Percentiles rank a stretch among this genome's conserved stretches.
phyloP scores from a whole-genome alignment of 1,140 invertebrate genomes.

The Ceratina australensis region DNA sequence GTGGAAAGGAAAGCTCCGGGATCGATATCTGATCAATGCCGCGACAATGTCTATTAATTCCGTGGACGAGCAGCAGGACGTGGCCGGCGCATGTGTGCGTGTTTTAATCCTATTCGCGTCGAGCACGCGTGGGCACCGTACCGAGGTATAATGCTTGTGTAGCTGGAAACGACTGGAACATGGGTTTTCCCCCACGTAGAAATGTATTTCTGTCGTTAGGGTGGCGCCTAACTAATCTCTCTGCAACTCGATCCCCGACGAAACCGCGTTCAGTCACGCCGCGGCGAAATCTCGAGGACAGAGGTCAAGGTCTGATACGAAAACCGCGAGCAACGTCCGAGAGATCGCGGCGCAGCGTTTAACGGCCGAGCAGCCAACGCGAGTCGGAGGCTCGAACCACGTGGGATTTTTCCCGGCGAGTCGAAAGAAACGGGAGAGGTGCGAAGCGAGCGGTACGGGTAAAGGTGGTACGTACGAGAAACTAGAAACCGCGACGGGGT shows the following conservation, averaged over 20 bases:
- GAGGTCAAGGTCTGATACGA: slow-evolving; percentile 32
- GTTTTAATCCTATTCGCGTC: slow-evolving; percentile 26
- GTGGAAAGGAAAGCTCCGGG: slow-evolving; percentile 4
- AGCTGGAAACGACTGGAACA: slow-evolving; percentile 1
- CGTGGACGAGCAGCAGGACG: neutral
- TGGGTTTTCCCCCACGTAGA: slow-evolving; percentile 4
- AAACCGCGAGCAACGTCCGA: slow-evolving; percentile 20
- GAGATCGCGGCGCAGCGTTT: slow-evolving; percentile 8
- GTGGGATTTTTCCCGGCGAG: slow-evolving; percentile 19
- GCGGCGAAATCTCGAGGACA: too few relatives aligned
- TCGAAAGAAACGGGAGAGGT: neutral
- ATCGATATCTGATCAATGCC: slow-evolving; percentile 36
- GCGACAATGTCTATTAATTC: slow-evolving; percentile 37
- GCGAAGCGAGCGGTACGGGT: neutral
- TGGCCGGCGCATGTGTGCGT: neutral
- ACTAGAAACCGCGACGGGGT: slow-evolving; percentile 38
- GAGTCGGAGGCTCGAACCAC: slow-evolving; percentile 20
- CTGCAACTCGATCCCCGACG: too few relatives aligned
- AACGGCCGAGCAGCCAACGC: neutral
- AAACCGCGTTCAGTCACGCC: too few relatives aligned
- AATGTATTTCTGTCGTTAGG: neutral
- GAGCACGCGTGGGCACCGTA: neutral
- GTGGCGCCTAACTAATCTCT: neutral
- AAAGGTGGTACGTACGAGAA: slow-evolving; percentile 21
- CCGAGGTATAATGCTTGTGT: neutral